Base-by-base conservation (phyloP, 1,140 invertebrate genomes). In the Camponotus pennsylvanicus region DNA sequence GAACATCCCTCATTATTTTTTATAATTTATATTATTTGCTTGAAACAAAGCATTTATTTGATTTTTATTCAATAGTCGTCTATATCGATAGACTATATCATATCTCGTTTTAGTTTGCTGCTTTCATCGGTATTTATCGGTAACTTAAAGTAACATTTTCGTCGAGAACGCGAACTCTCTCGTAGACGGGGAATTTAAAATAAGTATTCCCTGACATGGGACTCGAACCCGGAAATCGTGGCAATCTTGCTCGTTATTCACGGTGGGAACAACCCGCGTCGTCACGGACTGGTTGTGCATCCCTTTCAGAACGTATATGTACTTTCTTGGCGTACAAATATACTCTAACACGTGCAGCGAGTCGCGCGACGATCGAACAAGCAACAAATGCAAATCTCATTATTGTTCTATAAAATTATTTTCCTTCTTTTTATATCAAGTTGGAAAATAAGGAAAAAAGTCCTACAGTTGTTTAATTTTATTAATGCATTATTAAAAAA, bases 221-320 rank as follows among this genome's bases (percentile, higher is more conserved):
- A 90, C 86, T 77, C 71, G 71, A 90, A 90, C 82, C 88, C 88
- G 86, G 86, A 90, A 90, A 90, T 90, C 89, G 76, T 63, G 59
- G 61, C 76, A 71, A 82, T 88, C 76, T 86, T 71, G 59, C 69
- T 75, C 34, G 64, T 69, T 87, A 76, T 76, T 90, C 75, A 75
- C 70, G 88, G 57, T 75, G 67, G 75, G 63, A 89, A 73, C 66
- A 80, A 64, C 85, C 34, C 79, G 55, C 84, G 86, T 87, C 80
- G 88, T 88, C 80, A 89, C 86, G 70, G 59, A 90, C 86, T 90
- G 86, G 70, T 90, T 90, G 70, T 79, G 70, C 80, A 64, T 82
- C 75, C 52, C 49, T 63, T 77, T 32, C 61, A 32, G 84, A 7
- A 71, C 15, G 32, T 82, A 61, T 15, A 18, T 59, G 61, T 45